Conservation (phyloP, 92 coral and sea anemone species). For the Porites evermanni region DNA sequence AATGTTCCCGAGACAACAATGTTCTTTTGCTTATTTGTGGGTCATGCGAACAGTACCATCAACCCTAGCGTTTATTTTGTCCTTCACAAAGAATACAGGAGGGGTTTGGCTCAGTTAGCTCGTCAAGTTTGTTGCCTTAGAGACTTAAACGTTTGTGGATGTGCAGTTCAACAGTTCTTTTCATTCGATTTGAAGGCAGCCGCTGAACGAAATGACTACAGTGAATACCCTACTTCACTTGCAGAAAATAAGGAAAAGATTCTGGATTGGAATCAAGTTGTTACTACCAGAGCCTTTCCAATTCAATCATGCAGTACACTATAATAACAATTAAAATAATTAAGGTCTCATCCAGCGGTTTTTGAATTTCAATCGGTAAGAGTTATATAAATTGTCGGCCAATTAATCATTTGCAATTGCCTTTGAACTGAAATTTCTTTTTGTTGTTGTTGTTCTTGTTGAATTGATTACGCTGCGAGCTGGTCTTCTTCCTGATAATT, state of each 20-base stretch:
- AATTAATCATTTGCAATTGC: too few species aligned
- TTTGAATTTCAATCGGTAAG: too few species aligned
- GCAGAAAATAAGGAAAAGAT: neutral
- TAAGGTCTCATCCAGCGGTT: too few species aligned
- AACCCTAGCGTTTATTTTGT: slow-evolving; percentile 48
- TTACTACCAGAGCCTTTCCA: neutral
- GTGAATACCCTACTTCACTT: slow-evolving; percentile 10
- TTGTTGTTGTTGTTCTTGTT: too few species aligned
- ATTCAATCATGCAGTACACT: neutral
- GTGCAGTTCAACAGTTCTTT: neutral
- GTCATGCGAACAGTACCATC: slow-evolving; percentile 35
- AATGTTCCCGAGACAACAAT: neutral
- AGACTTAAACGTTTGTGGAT: neutral
- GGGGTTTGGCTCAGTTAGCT: slow-evolving; percentile 8
- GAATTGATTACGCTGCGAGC: too few species aligned
- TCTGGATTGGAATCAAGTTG: slow-evolving; percentile 4
- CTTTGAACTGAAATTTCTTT: too few species aligned
- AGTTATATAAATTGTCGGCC: too few species aligned
- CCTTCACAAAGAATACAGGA: slow-evolving; percentile 35
- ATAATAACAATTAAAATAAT: neutral
- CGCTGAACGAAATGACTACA: neutral
- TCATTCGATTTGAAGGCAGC: slow-evolving; percentile 8
- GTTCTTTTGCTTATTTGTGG: slow-evolving; percentile 43
- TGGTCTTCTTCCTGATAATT: too few species aligned
- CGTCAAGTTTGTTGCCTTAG: neutral